Evolutionary conservation across 2,888 invertebrate species (phyloP), one percentile per base, ranked within the genome.

Genomic region (Calameuta idolon): DNA sequence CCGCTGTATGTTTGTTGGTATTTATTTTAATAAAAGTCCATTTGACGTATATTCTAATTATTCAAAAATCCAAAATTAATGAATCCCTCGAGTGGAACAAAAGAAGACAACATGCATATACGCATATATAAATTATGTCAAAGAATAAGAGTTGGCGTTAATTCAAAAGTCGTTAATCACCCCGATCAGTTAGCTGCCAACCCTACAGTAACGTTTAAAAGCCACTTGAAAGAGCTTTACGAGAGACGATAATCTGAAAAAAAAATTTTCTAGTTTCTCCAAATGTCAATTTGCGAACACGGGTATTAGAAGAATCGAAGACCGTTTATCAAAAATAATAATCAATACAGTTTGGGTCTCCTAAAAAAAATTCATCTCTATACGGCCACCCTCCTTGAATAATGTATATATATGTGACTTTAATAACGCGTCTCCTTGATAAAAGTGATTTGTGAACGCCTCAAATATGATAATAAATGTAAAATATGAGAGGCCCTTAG

Each of bases 401-500:
- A 55, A 15, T 9, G 40, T n/a, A n/a, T 55, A 55, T 55, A 74
- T 79, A 76, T 79, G 77, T 78, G 84, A 68, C 79, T 80, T 86
- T 86, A 83, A 83, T 85, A 84, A 81, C 77, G 77, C 74, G 69
- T 75, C 34, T 33, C 75, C 80, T 81, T 81, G 84, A 84, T 84
- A 83, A 85, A 86, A 78, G 86, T 87, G 86, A 88, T 88, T 89
- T 85, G 88, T 85, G 87, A 87, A 88, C 83, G 85, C 83, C 86
- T 85, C 85, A 86, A 88, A 89, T 90, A 89, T 89, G 90, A 90
- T 91, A 90, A 91, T 90, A 90, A 89, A 88, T 85, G 89, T 88
- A 87, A 89, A 90, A 90, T 88, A 87, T 86, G 87, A 83, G 80
- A 79, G 85, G 83, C 83, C 83, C 84, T 84, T 81, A 86, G 86